These are phyloP conservation scores for Sebastes matsubarae DNA, from an alignment of 2,797 vertebrate genomes.

Conservation along the genomic window DNA sequence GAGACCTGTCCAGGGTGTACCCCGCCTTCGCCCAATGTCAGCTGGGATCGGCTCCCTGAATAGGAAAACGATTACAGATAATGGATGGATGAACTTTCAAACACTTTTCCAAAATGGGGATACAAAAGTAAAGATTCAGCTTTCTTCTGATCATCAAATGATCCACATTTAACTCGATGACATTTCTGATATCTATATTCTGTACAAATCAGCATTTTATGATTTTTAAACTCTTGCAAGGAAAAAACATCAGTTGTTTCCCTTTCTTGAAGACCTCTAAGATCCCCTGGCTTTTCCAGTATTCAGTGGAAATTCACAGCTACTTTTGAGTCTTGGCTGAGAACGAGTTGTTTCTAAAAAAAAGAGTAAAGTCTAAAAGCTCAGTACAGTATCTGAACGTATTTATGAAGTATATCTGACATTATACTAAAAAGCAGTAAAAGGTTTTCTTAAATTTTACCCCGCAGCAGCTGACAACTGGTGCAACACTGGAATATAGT, in stretches of 20 bases:
- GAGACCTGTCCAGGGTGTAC: too few species aligned
- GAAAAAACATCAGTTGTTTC: background rate
- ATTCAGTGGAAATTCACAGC: background rate
- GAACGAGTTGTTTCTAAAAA: background rate
- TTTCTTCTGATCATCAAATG: background rate
- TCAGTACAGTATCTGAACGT: background rate
- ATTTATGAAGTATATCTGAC: background rate
- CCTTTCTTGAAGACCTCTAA: background rate
- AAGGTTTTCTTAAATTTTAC: background rate
- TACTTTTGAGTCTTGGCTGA: background rate
- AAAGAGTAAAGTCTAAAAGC: background rate
- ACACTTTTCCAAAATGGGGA: background rate
- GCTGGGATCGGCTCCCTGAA: too few species aligned
- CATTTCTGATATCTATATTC: background rate
- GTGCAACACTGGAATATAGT: background rate
- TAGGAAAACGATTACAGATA: too few species aligned
- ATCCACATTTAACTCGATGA: background rate
- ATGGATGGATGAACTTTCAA: background rate
- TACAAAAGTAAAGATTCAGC: background rate
- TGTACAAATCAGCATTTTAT: background rate
- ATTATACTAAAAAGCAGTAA: background rate
- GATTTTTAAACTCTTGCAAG: background rate
- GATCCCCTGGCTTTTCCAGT: background rate
- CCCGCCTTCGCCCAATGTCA: too few species aligned
- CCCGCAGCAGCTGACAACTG: background rate